A percentile compares a stretch with the other conserved stretches of the same genome.
phyloP scores from a whole-genome alignment of 2,888 invertebrate species.

The Drosophila robusta region DNA sequence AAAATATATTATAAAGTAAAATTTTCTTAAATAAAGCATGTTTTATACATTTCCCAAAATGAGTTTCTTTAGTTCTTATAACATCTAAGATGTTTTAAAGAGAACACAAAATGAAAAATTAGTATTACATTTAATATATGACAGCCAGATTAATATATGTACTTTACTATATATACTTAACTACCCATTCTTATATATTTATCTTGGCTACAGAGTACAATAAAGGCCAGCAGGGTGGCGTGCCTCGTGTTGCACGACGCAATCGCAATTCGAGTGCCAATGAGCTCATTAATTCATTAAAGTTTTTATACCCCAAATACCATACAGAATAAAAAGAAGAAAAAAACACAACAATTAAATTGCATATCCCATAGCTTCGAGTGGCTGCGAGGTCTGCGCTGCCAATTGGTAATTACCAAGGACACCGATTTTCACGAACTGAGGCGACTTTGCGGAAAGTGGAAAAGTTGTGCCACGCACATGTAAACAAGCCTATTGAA shows the following conservation, averaged over 20 bases:
- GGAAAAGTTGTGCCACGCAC: conserved; percentile 8
- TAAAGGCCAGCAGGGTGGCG: background rate
- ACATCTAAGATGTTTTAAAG: too few relatives aligned
- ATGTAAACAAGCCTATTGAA: background rate
- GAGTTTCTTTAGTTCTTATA: too few relatives aligned
- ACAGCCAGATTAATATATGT: too few relatives aligned
- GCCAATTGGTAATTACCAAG: conserved; percentile 10
- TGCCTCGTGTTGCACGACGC: conserved; percentile 21
- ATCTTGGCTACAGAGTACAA: background rate
- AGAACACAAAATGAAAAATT: too few relatives aligned
- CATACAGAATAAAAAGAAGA: conserved; percentile 4
- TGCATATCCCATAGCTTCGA: conserved; percentile 22
- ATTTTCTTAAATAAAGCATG: too few relatives aligned
- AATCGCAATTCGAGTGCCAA: conserved; percentile 48
- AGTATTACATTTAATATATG: too few relatives aligned
- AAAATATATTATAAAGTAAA: too few relatives aligned
- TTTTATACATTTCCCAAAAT: too few relatives aligned
- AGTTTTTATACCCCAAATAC: conserved; percentile 50
- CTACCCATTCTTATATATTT: too few relatives aligned
- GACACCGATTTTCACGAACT: conserved; percentile 2
- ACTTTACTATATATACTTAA: too few relatives aligned
- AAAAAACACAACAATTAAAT: conserved; percentile 29
- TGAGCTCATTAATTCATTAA: conserved; percentile 68
- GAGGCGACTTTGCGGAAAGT: conserved; percentile 4
- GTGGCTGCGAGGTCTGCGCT: background rate